Base-by-base conservation (phyloP, 2,113 vertebrate genomes). In the Corydoras maculifer region DNA sequence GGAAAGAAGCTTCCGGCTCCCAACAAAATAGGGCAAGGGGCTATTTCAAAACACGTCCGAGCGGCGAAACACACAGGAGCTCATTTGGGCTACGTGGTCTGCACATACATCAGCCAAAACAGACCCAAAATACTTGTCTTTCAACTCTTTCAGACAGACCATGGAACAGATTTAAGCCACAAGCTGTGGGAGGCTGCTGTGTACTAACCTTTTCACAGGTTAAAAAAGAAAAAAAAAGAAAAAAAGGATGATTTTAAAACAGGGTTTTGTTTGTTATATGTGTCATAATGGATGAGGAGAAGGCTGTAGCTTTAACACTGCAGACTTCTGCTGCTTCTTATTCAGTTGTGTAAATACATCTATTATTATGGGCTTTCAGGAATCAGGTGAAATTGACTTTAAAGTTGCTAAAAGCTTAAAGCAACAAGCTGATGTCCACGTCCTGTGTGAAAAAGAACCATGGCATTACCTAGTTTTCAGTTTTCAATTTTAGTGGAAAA, bases 21-120 rank as follows among this genome's bases (percentile, higher is more conserved):
- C 60, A 61, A 50, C 55, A 51, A 74, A 74, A 68, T 74, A 74
- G 72, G 72, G 32, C 65, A 50, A 68, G 65, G 55, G 72, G 58
- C 65, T 74, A 74, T 74, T 74, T 74, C 65, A 67, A 61, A 43
- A 74, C 65, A 62, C 29, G n/a, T 61, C 63, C 14, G 62, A 58
- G 57, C 55, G 49, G 13, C 3, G 32, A 62, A 55, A 43, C 72
- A 62, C 43, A 35, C 7, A 53, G 50, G 62, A 64, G 25, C 53
- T n/a, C 62, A 32, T 29, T 62, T 53, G 3, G 10, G 13, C 51
- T 12, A 10, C 13, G 9, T 53, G 5, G 31, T 53, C 51, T 35
- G 30, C 30, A 13, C 12, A 53, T 30, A 29, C 8, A 32, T 67
- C 31, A 48, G 65, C 9, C 18, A 10, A 49, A 50, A 9, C 35